Base-by-base conservation (phyloP, 2,113 vertebrate species). In the Capreolus pygargus region DNA sequence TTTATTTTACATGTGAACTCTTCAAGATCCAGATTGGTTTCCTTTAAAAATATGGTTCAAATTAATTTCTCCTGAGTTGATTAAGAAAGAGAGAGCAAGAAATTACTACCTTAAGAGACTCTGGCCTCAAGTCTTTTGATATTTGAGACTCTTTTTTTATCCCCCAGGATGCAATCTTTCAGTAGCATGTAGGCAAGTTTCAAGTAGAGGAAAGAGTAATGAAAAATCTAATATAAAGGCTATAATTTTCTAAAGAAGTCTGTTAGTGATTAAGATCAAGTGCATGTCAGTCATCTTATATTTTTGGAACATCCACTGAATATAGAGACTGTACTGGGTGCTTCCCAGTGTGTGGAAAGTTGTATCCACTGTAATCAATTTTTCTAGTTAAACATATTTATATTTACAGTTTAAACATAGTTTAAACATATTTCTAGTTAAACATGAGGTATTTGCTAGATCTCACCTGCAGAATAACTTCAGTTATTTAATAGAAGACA, bases 181-280 rank as follows among this genome's bases (percentile, higher is more conserved):
- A 89, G 97, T 94, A 98, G 79, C 79, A 92, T 96, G 91, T 58
- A 97, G 96, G 93, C 74, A 8, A 94, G 57, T 93, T 96, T 97
- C 47, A 94, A 97, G 91, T 36, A 94, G 93, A 97, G 89, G 55
- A 94, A 95, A 95, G 96, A 95, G 95, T 95, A 96, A 98, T 96
- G 95, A 98, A 97, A 97, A 97, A 94, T 97, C 64, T 97, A 97
- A 98, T 98, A 97, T 84, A 95, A 97, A 97, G 89, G 28, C 91
- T 98, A 58, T 98, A 98, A 97, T 98, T 98, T 98, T 97, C 97
- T 97, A 92, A 96, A 97, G 95, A 97, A 92, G 54, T 81, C 94
- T 98, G 97, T 97, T 98, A 81, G 64, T 96, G 95, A 95, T 98
- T 98, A 98, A 97, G 93, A 97, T 97, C 81, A 97, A 97, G 84